A percentile compares a stretch with the other conserved stretches of the same genome.
Conservation (phyloP, 2,797 vertebrate species). For the Hoplostethus atlanticus region DNA sequence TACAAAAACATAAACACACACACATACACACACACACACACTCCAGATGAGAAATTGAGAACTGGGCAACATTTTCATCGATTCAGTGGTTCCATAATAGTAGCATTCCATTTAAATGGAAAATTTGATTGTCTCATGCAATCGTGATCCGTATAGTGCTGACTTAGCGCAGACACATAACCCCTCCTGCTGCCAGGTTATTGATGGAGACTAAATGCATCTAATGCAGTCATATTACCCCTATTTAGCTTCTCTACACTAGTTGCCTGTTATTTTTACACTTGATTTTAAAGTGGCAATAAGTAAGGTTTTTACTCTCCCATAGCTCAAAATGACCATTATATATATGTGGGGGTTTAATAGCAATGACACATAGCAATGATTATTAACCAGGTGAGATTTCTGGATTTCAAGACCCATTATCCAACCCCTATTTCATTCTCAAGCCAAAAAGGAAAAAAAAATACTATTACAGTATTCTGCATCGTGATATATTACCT, state of each 20-base stretch:
- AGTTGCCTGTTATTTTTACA: slow-evolving; percentile 29
- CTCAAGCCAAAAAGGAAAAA: too few species aligned
- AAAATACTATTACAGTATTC: too few species aligned
- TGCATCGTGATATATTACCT: too few species aligned
- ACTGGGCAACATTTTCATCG: slow-evolving; percentile 32
- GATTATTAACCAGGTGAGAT: too few species aligned
- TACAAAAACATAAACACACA: not conserved
- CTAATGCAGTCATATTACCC: slow-evolving; percentile 36
- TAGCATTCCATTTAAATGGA: slow-evolving; percentile 55
- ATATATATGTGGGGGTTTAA: too few species aligned
- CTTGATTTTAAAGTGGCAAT: not conserved
- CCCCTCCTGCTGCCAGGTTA: slow-evolving; percentile 7
- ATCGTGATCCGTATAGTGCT: slow-evolving; percentile 34
- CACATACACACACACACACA: not conserved
- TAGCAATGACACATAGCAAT: too few species aligned
- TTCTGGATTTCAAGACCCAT: too few species aligned
- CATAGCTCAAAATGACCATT: too few species aligned
- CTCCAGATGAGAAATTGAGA: slow-evolving; percentile 31
- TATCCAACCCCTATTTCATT: too few species aligned
- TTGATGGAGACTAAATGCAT: slow-evolving; percentile 2
- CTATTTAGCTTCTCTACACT: slow-evolving; percentile 23
- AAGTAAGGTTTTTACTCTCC: too few species aligned
- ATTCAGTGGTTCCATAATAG: slow-evolving; percentile 46
- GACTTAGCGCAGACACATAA: slow-evolving; percentile 37
- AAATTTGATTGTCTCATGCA: slow-evolving; percentile 47